Percentiles rank a stretch among this genome's conserved stretches.
Conservation (phyloP, 2,797 vertebrate species). For the Liasis olivaceus region DNA sequence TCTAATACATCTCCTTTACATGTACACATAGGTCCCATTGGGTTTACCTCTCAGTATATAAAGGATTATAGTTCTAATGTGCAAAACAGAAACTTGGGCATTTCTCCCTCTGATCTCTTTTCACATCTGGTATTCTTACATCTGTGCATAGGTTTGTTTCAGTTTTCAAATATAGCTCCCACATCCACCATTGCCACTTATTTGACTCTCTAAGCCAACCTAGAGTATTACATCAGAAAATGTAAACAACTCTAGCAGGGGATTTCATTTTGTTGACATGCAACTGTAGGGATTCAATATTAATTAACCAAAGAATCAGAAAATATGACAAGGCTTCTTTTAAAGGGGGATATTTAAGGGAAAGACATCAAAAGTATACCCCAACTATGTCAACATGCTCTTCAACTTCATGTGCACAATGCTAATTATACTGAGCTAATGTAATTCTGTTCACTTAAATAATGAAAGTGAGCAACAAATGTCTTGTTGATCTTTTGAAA, state of each 20-base stretch:
- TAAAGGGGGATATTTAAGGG: background rate
- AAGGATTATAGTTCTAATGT: background rate
- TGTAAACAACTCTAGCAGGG: background rate
- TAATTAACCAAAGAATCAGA: constrained; percentile 10
- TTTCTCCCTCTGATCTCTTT: background rate
- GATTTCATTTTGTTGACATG: constrained; percentile 4
- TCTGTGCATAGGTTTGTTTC: background rate
- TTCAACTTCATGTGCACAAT: constrained; percentile 17
- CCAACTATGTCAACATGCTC: background rate
- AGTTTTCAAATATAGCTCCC: background rate
- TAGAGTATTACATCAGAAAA: background rate
- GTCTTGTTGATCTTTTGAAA: constrained; percentile 17
- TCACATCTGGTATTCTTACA: background rate
- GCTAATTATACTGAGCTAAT: constrained; percentile 20
- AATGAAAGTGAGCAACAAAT: constrained; percentile 13
- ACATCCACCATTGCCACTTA: background rate
- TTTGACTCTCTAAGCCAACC: background rate
- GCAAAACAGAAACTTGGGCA: background rate
- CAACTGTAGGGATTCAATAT: constrained; percentile 5
- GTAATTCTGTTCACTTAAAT: constrained; percentile 25
- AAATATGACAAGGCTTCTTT: background rate
- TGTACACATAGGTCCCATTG: background rate
- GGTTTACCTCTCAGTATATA: background rate
- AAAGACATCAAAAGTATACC: constrained; percentile 14
- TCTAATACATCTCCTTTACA: background rate